phyloP scores from a whole-genome alignment of 2,797 vertebrate species.

The Naso thynnoides region DNA sequence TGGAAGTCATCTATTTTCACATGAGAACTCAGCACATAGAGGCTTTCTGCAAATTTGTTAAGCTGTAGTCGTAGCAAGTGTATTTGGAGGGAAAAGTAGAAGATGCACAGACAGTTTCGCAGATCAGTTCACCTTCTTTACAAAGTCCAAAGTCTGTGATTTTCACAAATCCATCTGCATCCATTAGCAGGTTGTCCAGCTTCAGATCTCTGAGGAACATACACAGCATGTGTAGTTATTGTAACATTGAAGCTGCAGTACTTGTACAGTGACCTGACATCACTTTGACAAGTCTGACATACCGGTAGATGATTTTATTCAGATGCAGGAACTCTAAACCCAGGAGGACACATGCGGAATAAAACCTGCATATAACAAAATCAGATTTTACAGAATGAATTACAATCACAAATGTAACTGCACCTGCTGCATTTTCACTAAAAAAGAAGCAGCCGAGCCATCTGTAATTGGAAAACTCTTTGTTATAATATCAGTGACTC shows the following conservation, averaged over 20 bases:
- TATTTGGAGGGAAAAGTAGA: neutral
- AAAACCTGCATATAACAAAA: conserved; percentile 69
- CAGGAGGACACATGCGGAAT: conserved; percentile 79
- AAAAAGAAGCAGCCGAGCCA: neutral
- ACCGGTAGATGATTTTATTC: conserved; percentile 95
- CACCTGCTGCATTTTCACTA: neutral
- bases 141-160: conserved; percentile 94
- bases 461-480: neutral
- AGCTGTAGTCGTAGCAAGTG: neutral
- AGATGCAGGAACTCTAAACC: conserved; percentile 93
- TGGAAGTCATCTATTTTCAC: no score
- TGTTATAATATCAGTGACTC: neutral
- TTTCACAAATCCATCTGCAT: conserved; percentile 92
- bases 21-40: no score
- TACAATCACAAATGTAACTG: neutral
- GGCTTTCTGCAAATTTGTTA: neutral
- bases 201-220: conserved; percentile 88
- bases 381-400: neutral
- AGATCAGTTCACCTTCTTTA: conserved; percentile 88
- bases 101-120: neutral
- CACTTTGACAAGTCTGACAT: conserved; percentile 9
- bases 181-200: conserved; percentile 92
- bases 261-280: neutral
- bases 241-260: no score
- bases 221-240: neutral